Conservation (phyloP, 2,888 invertebrate species). For the Sepiola atlantica region DNA sequence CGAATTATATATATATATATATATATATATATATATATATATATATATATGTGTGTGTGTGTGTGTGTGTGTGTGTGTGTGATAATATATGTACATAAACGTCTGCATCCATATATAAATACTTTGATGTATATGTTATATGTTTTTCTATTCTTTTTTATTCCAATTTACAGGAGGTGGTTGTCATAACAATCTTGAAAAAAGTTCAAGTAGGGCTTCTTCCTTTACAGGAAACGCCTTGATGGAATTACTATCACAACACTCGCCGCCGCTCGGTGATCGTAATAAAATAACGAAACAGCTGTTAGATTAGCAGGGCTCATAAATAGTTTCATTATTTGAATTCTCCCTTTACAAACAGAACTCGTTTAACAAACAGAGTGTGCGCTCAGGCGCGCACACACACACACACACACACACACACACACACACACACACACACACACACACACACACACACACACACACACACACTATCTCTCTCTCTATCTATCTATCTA, state of each 20-base stretch:
- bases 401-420: no score
- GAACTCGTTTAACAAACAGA: background rate
- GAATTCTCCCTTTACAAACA: background rate
- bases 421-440: background rate
- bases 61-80: background rate
- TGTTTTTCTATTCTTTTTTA: background rate
- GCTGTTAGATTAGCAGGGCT: background rate
- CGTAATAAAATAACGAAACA: background rate
- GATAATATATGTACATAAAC: background rate
- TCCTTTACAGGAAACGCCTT: conserved; percentile 21
- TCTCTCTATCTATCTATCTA: no score
- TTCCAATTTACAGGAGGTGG: conserved; percentile 32
- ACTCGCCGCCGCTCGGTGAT: background rate
- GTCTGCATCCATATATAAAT: background rate
- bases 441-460: background rate
- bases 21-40: background rate
- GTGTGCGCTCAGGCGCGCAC: no score
- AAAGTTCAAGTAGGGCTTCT: conserved; percentile 1
- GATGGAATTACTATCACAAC: conserved; percentile 6
- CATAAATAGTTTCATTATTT: background rate
- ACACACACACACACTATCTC: background rate
- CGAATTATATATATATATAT: background rate
- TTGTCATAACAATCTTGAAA: conserved; percentile 32
- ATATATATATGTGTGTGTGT: background rate
- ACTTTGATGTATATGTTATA: background rate